Evolutionary conservation across 1,140 invertebrate genomes (phyloP).

Genomic region (Eupristina koningsbergeri): DNA sequence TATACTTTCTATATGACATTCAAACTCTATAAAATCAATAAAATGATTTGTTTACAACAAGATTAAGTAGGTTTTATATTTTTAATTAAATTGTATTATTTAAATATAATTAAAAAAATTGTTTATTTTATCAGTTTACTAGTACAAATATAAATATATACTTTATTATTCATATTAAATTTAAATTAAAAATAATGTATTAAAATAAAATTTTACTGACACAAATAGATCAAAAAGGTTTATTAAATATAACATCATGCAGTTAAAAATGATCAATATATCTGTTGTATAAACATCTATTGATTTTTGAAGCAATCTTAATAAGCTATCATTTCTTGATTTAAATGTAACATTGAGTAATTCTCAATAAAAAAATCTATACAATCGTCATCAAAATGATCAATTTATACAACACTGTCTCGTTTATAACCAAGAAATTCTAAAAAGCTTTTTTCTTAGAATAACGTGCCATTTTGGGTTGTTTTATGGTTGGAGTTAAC

Average conservation of each 20-base stretch:
- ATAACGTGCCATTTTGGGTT: constrained; percentile 53
- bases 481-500: constrained; percentile 57
- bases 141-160: too few species aligned
- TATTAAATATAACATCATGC: not conserved
- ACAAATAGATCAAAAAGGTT: constrained; percentile 34
- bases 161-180: too few species aligned
- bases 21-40: too few species aligned
- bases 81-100: too few species aligned
- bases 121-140: too few species aligned
- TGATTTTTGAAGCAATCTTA: constrained; percentile 1
- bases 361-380: constrained; percentile 40
- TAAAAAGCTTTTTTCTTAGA: not conserved
- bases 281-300: constrained; percentile 13
- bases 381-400: constrained; percentile 55
- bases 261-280: not conserved
- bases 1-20: too few species aligned
- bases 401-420: constrained; percentile 7
- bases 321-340: not conserved
- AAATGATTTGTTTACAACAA: too few species aligned
- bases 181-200: too few species aligned
- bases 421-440: not conserved
- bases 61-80: too few species aligned
- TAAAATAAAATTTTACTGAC: constrained; percentile 30
- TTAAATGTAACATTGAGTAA: constrained; percentile 37
- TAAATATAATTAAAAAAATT: too few species aligned